Evolutionary conservation across 2,797 vertebrate species (phyloP), one percentile per base, ranked within the genome.

Genomic region (Oryzias dopingdopingensis): DNA sequence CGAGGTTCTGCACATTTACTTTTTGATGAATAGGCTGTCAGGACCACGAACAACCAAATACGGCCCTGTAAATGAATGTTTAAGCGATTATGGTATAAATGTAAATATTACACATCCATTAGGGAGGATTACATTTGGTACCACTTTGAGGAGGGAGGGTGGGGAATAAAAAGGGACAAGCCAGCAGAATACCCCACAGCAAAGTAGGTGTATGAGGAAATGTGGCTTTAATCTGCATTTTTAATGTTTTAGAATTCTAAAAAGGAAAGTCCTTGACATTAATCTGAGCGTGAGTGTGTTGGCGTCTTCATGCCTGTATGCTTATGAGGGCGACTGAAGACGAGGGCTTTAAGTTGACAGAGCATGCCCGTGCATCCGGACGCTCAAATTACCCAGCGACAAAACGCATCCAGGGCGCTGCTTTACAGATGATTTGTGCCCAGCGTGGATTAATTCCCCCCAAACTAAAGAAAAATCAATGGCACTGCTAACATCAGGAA

Each of bases 1-100:
- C 77, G 70, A 80, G 82, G 90, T 91, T 92, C 87, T 76, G 84
- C 88, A 86, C 82, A 77, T 86, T 91, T 88, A 78, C 88, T 81
- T 86, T 88, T 87, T 93, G 91, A 93, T 91, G 86, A 93, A 93
- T 92, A 86, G 90, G 88, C 90, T 92, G 91, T 92, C 91, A 91
- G 77, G 60, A 65, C 72, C 73, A 85, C 84, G 81, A 90, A 91
- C 81, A 87, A 89, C 88, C 86, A 90, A 90, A 90, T 88, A 85
- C 84, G 86, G 88, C 84, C 80, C 76, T 77, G 74, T 82, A 87
- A 86, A 90, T 86, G 82, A 90, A 90, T 88, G 88, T 89, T 90
- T 86, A 88, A 91, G 88, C 71, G 84, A 90, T 92, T 90, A 91
- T 85, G 75, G 83, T 89, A 78, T 87, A 90, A 86, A 88, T 88